Evolutionary conservation across 2,888 invertebrate genomes (phyloP), one percentile per base, ranked within the genome.

Genomic region (Chouioia cunea): DNA sequence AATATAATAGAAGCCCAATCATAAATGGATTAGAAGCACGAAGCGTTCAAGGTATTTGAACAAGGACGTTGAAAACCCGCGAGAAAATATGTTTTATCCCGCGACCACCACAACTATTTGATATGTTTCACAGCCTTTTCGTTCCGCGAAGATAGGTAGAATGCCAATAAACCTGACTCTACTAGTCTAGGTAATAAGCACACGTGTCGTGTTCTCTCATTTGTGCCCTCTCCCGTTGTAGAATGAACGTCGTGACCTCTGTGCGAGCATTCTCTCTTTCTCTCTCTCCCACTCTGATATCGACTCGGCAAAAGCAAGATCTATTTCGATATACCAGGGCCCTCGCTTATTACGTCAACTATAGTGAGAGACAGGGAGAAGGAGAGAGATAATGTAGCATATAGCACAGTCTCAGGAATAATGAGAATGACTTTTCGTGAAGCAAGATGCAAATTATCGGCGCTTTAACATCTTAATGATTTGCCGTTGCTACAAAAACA

Each of bases 381-480:
- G 6, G 44, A 65, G 22, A 59, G 48, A 16, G 57, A 70, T 52
- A 65, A 46, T n/a, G n/a, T n/a, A n/a, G n/a, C n/a, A 22, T 10
- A 20, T 53, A 22, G 15, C 53, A 2, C 2, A 15, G 44, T 46
- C 50, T n/a, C 14, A n/a, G 8, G 16, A 15, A 18, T 71, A 67
- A 71, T 71, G 54, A 67, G 71, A 71, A 71, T 67, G 66, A 67
- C 66, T 59, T 48, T 12, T 36, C 43, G 43, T 8, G 48, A n/a
- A n/a, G n/a, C n/a, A n/a, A n/a, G 53, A 70, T 65, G 65, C 65
- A 59, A 71, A 71, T 63, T 71, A 67, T 71, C 71, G 50, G 4
- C 1, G 43, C 66, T 63, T 52, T 58, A 54, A 58, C 63, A 71
- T 71, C 71, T 71, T 67, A 71, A 71, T 71, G 71, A 53, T 58